Evolutionary conservation across 2,888 invertebrate species (phyloP).

Genomic region (Cabera pusaria): DNA sequence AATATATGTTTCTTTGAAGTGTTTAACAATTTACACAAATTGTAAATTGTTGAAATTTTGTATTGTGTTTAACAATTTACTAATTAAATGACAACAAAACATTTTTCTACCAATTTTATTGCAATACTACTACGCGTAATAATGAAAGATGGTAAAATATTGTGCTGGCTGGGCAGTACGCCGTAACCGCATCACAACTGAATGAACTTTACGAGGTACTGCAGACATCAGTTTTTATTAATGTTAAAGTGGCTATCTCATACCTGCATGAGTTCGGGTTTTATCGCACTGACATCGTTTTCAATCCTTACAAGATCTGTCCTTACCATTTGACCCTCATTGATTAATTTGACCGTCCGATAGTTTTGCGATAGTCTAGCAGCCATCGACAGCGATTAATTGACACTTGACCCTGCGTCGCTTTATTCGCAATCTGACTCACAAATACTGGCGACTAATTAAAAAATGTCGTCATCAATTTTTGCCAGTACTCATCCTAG

Average conservation of each 20-base stretch:
- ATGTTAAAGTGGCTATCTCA: too few relatives aligned
- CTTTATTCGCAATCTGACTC: conserved; percentile 67
- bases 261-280: too few relatives aligned
- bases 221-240: neutral
- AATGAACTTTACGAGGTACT: neutral
- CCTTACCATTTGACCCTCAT: conserved; percentile 73
- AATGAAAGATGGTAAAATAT: too few relatives aligned
- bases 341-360: conserved; percentile 61
- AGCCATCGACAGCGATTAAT: conserved; percentile 72
- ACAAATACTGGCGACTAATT: conserved; percentile 51
- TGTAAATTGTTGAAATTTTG: too few relatives aligned
- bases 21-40: too few relatives aligned
- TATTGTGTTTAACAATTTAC: too few relatives aligned
- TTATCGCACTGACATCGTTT: conserved; percentile 40
- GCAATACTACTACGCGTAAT: too few relatives aligned
- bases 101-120: too few relatives aligned
- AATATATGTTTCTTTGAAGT: too few relatives aligned
- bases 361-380: conserved; percentile 70
- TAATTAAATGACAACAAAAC: too few relatives aligned
- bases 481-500: conserved; percentile 44
- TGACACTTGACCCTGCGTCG: conserved; percentile 76
- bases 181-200: too few relatives aligned
- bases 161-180: too few relatives aligned
- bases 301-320: conserved; percentile 59
- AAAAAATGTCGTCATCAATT: conserved; percentile 46